Evolutionary conservation across 1,140 invertebrate species (phyloP).

Genomic region (Arctopsyche grandis): DNA sequence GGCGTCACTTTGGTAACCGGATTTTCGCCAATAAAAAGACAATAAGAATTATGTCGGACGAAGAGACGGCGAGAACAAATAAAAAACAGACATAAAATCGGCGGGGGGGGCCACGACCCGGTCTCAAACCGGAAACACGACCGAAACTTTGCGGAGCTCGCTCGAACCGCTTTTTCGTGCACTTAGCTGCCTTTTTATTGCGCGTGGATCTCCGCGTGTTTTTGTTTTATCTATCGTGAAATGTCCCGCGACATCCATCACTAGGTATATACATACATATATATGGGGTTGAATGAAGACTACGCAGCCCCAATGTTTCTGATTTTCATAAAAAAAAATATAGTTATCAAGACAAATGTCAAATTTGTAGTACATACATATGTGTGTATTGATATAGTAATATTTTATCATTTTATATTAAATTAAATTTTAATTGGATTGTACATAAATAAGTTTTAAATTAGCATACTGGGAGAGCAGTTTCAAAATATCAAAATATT

Average conservation of each 20-base stretch:
- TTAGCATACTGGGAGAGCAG: no score
- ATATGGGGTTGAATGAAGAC: neutral
- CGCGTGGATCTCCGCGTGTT: constrained; percentile 28
- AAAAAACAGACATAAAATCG: constrained; percentile 53
- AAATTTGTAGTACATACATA: no score
- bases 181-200: constrained; percentile 47
- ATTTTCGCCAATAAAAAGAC: constrained; percentile 55
- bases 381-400: no score
- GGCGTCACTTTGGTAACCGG: constrained; percentile 51
- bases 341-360: no score
- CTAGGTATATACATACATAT: neutral
- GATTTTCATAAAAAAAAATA: no score
- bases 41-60: constrained; percentile 54
- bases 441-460: no score
- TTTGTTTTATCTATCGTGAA: constrained; percentile 55
- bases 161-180: constrained; percentile 44
- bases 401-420: no score
- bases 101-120: constrained; percentile 17
- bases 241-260: constrained; percentile 39
- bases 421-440: no score
- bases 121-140: constrained; percentile 44
- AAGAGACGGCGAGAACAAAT: constrained; percentile 51
- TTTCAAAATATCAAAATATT: no score
- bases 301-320: no score
- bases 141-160: constrained; percentile 51